Percentiles rank a stretch among this genome's conserved stretches.
Evolutionary conservation across 2,797 vertebrate species (phyloP).

Genomic region (Crenuchus spilurus): DNA sequence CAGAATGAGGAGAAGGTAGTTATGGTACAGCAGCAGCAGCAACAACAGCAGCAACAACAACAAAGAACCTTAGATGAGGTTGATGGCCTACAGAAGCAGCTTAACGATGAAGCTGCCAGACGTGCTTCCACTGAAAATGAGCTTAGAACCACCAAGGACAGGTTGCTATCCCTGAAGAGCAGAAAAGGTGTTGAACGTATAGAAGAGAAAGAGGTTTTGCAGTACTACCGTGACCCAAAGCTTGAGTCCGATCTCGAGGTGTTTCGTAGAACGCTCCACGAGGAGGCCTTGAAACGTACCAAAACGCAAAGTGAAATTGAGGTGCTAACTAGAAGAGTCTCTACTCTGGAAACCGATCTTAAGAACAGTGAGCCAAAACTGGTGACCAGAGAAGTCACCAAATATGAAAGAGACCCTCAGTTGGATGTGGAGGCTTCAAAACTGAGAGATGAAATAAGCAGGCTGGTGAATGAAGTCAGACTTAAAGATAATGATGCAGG

Average conservation of each 20-base stretch:
- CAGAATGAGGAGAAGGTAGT: conserved; percentile 88
- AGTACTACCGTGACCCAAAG: conserved; percentile 91
- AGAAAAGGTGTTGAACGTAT: conserved; percentile 88
- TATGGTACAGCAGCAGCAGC: conserved; percentile 64
- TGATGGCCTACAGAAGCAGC: conserved; percentile 72
- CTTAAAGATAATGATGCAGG: conserved; percentile 72
- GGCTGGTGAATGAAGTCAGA: conserved; percentile 75
- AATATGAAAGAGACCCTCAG: conserved; percentile 90
- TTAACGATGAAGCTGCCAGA: conserved; percentile 83
- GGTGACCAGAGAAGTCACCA: conserved; percentile 93
- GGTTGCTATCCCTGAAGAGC: conserved; percentile 84
- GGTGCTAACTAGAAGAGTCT: conserved; percentile 72
- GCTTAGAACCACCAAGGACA: conserved; percentile 80
- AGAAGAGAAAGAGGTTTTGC: conserved; percentile 91
- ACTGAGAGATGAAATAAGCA: conserved; percentile 80
- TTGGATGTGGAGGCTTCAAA: conserved; percentile 83
- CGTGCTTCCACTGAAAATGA: conserved; percentile 73
- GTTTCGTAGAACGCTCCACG: conserved; percentile 74
- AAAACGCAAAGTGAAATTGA: conserved; percentile 80
- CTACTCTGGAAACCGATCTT: conserved; percentile 74
- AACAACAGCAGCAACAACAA: conserved; percentile 73
- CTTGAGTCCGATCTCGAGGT: conserved; percentile 78
- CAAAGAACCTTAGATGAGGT: conserved; percentile 63
- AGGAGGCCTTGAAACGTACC: conserved; percentile 76
- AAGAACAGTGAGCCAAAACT: conserved; percentile 80